These are phyloP conservation scores for Trissonchulus latispiculum DNA, from an alignment of 2,888 invertebrate genomes.

Conservation along the genomic window DNA sequence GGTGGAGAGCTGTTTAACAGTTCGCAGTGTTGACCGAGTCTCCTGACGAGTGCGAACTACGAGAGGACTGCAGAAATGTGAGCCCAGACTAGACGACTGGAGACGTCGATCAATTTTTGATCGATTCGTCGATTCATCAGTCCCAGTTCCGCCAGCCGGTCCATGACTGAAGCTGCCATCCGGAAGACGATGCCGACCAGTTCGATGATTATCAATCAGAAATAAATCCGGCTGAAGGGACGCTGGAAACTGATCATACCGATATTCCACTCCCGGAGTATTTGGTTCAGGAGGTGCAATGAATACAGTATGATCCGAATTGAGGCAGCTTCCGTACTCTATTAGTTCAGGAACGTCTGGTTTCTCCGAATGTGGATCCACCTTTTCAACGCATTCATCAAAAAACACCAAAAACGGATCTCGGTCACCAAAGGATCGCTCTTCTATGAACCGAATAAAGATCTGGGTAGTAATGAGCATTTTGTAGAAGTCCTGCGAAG, in stretches of 20 bases:
- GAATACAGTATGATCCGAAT: slow-evolving; percentile 73
- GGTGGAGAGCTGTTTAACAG: slow-evolving; percentile 34
- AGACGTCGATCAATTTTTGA: slow-evolving; percentile 34
- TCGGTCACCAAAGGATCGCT: slow-evolving; percentile 86
- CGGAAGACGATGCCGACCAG: slow-evolving; percentile 24
- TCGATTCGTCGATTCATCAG: neutral
- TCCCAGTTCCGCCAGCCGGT: too few relatives aligned
- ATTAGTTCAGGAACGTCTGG: slow-evolving; percentile 24
- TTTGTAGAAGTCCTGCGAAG: slow-evolving; percentile 27
- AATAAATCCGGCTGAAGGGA: slow-evolving; percentile 32
- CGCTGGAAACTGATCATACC: slow-evolving; percentile 34
- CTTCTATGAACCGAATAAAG: slow-evolving; percentile 75
- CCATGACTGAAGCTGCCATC: neutral
- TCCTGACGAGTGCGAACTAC: slow-evolving; percentile 77
- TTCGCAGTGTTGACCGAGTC: slow-evolving; percentile 77
- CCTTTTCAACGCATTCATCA: slow-evolving; percentile 84
- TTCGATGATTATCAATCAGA: slow-evolving; percentile 30
- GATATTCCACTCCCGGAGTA: neutral
- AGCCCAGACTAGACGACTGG: slow-evolving; percentile 33
- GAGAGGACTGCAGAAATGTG: neutral
- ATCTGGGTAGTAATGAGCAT: slow-evolving; percentile 18
- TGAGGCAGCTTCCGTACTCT: slow-evolving; percentile 29
- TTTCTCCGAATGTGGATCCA: slow-evolving; percentile 33
- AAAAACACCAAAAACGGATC: slow-evolving; percentile 91
- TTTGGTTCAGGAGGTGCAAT: slow-evolving; percentile 78